Percentiles rank a stretch among this genome's conserved stretches.
These are phyloP conservation scores for Spodoptera exigua DNA, from an alignment of 2,888 invertebrate species.

Conservation along the genomic window DNA sequence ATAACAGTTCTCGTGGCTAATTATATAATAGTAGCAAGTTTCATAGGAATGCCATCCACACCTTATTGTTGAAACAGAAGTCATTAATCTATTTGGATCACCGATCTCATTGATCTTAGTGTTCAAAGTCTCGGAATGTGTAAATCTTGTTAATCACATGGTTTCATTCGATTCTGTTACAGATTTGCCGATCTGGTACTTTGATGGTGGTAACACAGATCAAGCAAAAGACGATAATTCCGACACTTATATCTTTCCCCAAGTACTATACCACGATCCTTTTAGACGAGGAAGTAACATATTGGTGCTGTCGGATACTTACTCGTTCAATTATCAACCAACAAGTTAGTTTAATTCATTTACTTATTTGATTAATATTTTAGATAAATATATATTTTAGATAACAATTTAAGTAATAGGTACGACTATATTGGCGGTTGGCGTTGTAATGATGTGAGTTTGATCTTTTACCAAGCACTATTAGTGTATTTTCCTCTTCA, in stretches of 20 bases:
- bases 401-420: too few species aligned
- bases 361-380: background rate
- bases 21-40: too few species aligned
- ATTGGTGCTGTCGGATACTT: constrained; percentile 94
- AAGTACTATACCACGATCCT: constrained; percentile 94
- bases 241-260: constrained; percentile 93
- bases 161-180: constrained; percentile 61
- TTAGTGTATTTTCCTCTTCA: too few species aligned
- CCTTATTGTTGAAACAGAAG: constrained; percentile 5
- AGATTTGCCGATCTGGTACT: constrained; percentile 93
- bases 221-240: constrained; percentile 91
- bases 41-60: too few species aligned
- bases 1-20: too few species aligned
- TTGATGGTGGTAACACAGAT: constrained; percentile 92
- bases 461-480: too few species aligned
- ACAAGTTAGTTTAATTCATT: constrained; percentile 68
- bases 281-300: constrained; percentile 93
- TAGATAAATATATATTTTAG: too few species aligned
- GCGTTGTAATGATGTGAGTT: too few species aligned
- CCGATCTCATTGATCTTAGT: constrained; percentile 4
- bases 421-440: too few species aligned
- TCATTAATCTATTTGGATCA: constrained; percentile 12
- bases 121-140: constrained; percentile 41
- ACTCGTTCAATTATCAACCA: constrained; percentile 90
- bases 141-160: constrained; percentile 47